phyloP scores from a whole-genome alignment of 1,140 invertebrate species.

The Diprion similis region DNA sequence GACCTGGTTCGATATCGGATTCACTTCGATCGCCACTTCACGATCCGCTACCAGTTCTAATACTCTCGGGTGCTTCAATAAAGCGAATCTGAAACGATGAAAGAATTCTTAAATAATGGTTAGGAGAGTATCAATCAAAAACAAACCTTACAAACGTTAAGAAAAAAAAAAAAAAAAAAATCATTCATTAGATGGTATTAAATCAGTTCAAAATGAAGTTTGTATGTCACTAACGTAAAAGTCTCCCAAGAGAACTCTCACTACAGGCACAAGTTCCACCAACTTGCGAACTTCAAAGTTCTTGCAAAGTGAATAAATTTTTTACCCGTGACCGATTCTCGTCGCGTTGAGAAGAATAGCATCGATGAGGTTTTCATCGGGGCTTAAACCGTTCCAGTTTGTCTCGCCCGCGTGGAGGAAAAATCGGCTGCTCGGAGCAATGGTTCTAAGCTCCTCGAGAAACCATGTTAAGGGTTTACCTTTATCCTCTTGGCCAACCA shows the following conservation, averaged over 20 bases:
- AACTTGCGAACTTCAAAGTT: too few species aligned
- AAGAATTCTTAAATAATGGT: not conserved
- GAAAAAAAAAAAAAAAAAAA: too few species aligned
- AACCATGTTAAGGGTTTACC: conserved; percentile 61
- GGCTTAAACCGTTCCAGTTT: conserved; percentile 70
- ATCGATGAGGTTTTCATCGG: conserved; percentile 80
- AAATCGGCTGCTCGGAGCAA: conserved; percentile 65
- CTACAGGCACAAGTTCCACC: too few species aligned
- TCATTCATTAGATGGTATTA: too few species aligned
- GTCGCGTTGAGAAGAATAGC: conserved; percentile 78
- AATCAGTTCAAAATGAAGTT: too few species aligned
- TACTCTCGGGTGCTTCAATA: conserved; percentile 78
- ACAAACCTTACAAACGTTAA: too few species aligned
- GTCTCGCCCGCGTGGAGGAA: conserved; percentile 88
- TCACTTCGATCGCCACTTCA: conserved; percentile 80
- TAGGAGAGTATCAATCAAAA: too few species aligned
- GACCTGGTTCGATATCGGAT: conserved; percentile 83
- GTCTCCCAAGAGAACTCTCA: too few species aligned
- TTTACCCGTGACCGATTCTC: conserved; percentile 70
- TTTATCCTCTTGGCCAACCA: conserved; percentile 68
- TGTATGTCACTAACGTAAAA: too few species aligned
- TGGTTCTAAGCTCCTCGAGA: conserved; percentile 51
- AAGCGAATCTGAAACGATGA: conserved; percentile 65
- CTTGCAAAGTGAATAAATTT: too few species aligned
- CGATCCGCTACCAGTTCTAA: conserved; percentile 67